phyloP scores from a whole-genome alignment of 2,797 vertebrate species.

The Acrossocheilus wenchowensis region DNA sequence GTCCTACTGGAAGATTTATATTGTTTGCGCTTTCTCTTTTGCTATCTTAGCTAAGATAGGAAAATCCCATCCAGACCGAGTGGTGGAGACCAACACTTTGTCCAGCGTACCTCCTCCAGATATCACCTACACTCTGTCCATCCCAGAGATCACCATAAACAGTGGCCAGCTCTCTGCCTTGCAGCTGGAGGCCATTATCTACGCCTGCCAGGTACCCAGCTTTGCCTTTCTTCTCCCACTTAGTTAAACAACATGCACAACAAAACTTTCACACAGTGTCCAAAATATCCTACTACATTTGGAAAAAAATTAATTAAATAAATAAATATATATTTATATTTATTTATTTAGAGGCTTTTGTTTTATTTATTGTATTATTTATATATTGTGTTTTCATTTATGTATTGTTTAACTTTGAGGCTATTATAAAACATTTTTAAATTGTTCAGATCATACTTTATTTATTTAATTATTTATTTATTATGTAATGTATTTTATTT shows the following conservation, averaged over 20 bases:
- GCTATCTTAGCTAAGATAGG: conserved; percentile 86
- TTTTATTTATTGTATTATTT: neutral
- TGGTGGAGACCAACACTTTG: conserved; percentile 97
- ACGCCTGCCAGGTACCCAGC: conserved; percentile 92
- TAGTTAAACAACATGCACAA: neutral
- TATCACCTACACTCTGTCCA: conserved; percentile 89
- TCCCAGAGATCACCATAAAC: conserved; percentile 78
- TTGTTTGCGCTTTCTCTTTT: neutral
- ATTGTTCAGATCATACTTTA: neutral
- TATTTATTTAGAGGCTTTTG: neutral
- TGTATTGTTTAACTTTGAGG: neutral
- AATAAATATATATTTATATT: neutral
- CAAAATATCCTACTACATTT: neutral
- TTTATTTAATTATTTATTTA: neutral
- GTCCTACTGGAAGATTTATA: neutral
- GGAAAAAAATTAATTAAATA: no score
- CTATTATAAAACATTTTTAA: neutral
- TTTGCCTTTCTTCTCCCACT: neutral
- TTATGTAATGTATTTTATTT: neutral
- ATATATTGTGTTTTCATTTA: neutral
- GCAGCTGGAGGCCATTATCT: conserved; percentile 96
- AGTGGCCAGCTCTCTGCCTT: conserved; percentile 89
- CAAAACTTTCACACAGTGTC: neutral
- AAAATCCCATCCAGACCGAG: conserved; percentile 94
- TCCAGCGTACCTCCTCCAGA: conserved; percentile 97